Evolutionary conservation across 2,888 invertebrate genomes (phyloP).

Genomic region (Hyppa rectilinea): DNA sequence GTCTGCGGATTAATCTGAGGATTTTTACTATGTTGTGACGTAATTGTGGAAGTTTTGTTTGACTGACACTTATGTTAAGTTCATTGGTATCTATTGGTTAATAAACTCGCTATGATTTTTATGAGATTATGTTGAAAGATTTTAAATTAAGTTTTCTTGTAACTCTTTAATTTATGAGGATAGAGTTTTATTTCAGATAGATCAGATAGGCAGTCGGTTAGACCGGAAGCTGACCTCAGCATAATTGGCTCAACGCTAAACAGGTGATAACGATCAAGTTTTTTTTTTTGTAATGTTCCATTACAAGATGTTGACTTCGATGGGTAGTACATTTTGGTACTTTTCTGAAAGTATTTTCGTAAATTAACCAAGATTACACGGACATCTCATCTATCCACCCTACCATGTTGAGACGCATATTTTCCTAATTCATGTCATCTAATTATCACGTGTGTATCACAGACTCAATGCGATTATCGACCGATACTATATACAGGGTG

Average conservation of each 20-base stretch:
- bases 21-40: slow-evolving; percentile 53
- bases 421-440: slow-evolving; percentile 34
- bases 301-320: no score
- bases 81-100: background rate
- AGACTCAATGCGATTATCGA: slow-evolving; percentile 20
- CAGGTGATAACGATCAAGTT: no score
- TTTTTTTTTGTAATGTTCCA: background rate
- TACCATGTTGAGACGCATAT: slow-evolving; percentile 1
- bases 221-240: no score
- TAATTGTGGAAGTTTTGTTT: slow-evolving; percentile 37
- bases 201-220: no score
- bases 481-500: background rate
- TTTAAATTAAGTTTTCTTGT: background rate
- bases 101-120: background rate
- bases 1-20: slow-evolving; percentile 70
- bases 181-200: no score
- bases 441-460: slow-evolving; percentile 21
- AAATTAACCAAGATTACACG: background rate
- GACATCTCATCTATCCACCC: background rate
- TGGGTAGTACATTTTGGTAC: background rate
- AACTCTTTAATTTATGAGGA: background rate
- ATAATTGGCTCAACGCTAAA: no score
- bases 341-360: background rate
- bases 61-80: slow-evolving; percentile 4
- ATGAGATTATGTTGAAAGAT: background rate